Evolutionary conservation across 1,140 invertebrate genomes (phyloP).

Genomic region (Platorchestia sp.): DNA sequence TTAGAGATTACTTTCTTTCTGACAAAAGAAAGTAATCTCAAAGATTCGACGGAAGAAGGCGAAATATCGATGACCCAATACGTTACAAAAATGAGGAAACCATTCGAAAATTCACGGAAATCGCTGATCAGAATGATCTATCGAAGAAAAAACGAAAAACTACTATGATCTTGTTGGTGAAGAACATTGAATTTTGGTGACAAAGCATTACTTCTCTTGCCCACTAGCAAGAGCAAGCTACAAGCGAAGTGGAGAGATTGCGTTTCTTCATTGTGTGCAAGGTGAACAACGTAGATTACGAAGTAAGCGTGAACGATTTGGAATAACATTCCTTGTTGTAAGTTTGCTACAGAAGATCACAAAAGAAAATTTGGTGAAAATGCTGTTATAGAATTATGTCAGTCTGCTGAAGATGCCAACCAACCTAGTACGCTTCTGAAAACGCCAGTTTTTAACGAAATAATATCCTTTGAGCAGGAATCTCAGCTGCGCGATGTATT

Average conservation of each 20-base stretch:
- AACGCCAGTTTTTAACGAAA: neutral
- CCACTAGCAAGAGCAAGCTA: neutral
- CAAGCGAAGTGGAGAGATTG: neutral
- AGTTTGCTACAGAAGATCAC: neutral
- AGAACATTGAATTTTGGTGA: neutral
- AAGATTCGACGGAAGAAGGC: neutral
- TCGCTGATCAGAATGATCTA: neutral
- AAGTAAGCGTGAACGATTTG: neutral
- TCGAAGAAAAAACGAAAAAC: neutral
- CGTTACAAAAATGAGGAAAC: neutral
- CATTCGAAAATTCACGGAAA: neutral
- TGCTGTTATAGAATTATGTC: neutral
- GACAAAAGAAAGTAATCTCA: neutral
- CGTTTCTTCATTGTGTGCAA: neutral
- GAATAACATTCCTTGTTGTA: neutral
- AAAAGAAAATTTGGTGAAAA: neutral
- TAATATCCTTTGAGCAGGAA: neutral
- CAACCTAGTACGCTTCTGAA: no score
- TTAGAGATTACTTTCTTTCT: neutral
- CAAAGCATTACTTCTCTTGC: neutral
- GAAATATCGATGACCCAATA: neutral
- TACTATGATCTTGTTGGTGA: neutral
- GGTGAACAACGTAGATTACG: conserved; percentile 10
- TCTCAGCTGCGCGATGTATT: neutral
- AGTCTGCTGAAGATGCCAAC: neutral